Evolutionary conservation across 1,140 invertebrate species (phyloP).

Genomic region (Dufourea novaeangliae): DNA sequence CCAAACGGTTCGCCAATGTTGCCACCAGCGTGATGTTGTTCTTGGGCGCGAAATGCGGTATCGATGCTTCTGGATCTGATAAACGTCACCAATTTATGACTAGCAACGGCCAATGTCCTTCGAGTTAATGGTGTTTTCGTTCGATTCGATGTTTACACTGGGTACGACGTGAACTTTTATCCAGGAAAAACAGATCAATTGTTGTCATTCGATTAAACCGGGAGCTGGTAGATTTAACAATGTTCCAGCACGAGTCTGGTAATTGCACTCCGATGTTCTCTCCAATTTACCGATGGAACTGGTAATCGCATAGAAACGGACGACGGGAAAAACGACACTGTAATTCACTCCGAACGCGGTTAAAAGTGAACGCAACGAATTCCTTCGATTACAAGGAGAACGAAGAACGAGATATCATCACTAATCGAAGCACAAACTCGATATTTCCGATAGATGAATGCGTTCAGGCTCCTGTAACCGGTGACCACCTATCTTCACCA

Average conservation of each 20-base stretch:
- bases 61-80: background rate
- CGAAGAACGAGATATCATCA: background rate
- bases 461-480: too few relatives aligned
- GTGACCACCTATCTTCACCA: background rate
- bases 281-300: too few relatives aligned
- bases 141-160: too few relatives aligned
- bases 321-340: slow-evolving; percentile 22
- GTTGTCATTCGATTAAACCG: background rate
- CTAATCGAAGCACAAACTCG: slow-evolving; percentile 15
- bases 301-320: background rate
- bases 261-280: background rate
- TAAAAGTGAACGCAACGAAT: slow-evolving; percentile 11
- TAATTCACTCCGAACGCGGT: slow-evolving; percentile 34
- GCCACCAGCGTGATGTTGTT: background rate
- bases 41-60: slow-evolving; percentile 36
- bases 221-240: background rate
- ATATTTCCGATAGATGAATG: background rate
- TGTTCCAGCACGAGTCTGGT: background rate
- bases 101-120: background rate
- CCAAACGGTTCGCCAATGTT: background rate
- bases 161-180: too few relatives aligned
- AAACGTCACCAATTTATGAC: background rate
- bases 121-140: background rate
- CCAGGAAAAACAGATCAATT: background rate
- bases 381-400: background rate